These are phyloP conservation scores for Xestia sexstrigata DNA, from an alignment of 2,888 invertebrate genomes.

Conservation along the genomic window DNA sequence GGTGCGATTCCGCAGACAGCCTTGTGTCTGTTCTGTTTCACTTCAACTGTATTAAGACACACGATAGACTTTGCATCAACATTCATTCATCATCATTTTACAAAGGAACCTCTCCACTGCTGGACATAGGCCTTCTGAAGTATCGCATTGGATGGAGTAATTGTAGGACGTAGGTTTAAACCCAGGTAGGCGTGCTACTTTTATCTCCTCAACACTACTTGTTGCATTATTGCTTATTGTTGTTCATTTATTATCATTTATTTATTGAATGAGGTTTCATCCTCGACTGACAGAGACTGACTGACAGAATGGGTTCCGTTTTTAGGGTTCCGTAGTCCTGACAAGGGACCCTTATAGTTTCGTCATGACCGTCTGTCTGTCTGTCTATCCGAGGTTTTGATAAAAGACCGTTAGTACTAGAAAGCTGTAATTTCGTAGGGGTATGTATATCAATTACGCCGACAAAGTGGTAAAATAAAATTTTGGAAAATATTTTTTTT, in stretches of 20 bases:
- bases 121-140: neutral
- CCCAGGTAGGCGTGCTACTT: neutral
- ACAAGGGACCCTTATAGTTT: no score
- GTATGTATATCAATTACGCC: no score
- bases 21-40: slow-evolving; percentile 55
- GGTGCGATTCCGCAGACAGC: slow-evolving; percentile 50
- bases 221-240: neutral
- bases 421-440: no score
- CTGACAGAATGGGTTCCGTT: neutral
- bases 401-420: no score
- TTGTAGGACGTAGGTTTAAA: neutral
- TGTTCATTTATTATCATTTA: neutral
- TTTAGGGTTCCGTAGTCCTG: no score
- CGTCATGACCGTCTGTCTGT: no score
- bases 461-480: no score
- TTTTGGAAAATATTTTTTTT: no score
- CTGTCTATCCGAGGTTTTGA: no score
- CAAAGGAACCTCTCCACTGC: neutral
- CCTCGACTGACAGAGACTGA: neutral
- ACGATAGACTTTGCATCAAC: slow-evolving; percentile 21
- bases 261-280: neutral
- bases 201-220: neutral
- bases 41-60: slow-evolving; percentile 22
- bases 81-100: neutral
- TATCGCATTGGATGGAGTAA: neutral